Percentiles rank a stretch among this genome's conserved stretches.
These are phyloP conservation scores for Trinorchestia longiramus DNA, from an alignment of 1,140 invertebrate genomes.

Conservation along the genomic window DNA sequence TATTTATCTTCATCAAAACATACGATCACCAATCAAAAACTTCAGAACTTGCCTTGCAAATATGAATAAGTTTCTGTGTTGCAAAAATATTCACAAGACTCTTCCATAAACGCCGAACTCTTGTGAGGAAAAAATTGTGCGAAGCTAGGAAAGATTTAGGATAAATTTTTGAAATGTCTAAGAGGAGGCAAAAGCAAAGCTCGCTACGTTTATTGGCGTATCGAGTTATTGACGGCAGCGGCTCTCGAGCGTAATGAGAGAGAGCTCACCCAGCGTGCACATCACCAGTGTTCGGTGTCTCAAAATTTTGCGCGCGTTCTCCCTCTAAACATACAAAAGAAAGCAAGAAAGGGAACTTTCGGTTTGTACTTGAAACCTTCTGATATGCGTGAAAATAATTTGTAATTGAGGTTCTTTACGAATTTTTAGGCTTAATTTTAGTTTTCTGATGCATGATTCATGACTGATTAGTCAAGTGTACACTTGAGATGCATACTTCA, in stretches of 20 bases:
- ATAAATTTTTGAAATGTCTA: background rate
- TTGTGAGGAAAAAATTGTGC: background rate
- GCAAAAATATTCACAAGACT: background rate
- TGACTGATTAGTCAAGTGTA: too few relatives aligned
- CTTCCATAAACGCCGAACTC: background rate
- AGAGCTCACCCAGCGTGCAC: background rate
- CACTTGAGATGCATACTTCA: too few relatives aligned
- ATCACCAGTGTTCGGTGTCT: too few relatives aligned
- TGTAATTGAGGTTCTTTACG: too few relatives aligned
- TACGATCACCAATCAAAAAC: background rate
- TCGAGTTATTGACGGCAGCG: constrained; percentile 38
- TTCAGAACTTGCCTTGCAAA: background rate
- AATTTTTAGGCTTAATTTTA: too few relatives aligned
- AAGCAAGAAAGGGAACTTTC: too few relatives aligned
- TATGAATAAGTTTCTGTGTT: background rate
- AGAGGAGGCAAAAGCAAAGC: constrained; percentile 30
- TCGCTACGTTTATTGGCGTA: constrained; percentile 46
- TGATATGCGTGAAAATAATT: too few relatives aligned
- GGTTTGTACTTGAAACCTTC: too few relatives aligned
- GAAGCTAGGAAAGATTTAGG: background rate
- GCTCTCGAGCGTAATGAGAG: constrained; percentile 25
- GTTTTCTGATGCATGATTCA: too few relatives aligned
- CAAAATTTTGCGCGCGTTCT: too few relatives aligned
- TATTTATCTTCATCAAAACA: background rate
- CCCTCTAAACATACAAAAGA: too few relatives aligned